Percentiles rank a stretch among this genome's conserved stretches.
These are phyloP conservation scores for Labeo calbasu DNA, from an alignment of 2,797 vertebrate genomes.

Conservation along the genomic window DNA sequence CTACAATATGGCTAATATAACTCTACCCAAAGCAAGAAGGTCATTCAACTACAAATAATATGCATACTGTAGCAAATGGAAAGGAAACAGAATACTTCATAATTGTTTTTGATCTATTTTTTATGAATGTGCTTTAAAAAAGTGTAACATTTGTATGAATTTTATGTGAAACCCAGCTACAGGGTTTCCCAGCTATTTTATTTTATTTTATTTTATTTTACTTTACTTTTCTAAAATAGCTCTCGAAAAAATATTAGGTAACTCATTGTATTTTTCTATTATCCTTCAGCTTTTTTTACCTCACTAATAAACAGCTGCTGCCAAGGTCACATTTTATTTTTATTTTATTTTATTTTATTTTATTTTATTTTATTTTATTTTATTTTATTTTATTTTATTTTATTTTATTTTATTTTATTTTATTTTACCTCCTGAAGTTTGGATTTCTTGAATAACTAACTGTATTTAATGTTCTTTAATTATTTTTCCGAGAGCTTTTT, in stretches of 20 bases:
- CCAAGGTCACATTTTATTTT: not conserved
- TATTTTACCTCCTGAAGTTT: not conserved
- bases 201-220: not conserved
- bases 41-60: no score
- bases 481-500: not conserved
- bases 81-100: no score
- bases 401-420: no score
- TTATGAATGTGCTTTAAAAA: no score
- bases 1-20: not conserved
- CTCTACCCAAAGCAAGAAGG: no score
- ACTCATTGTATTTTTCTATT: not conserved
- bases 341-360: not conserved
- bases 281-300: not conserved
- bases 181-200: no score
- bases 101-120: no score
- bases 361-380: not conserved
- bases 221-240: not conserved
- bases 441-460: not conserved
- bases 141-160: no score
- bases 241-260: not conserved
- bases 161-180: no score
- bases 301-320: not conserved
- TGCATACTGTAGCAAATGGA: no score
- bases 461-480: not conserved
- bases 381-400: not conserved